Evolutionary conservation across 2,888 invertebrate genomes (phyloP).

Genomic region (Hirtodrosophila histrioides): DNA sequence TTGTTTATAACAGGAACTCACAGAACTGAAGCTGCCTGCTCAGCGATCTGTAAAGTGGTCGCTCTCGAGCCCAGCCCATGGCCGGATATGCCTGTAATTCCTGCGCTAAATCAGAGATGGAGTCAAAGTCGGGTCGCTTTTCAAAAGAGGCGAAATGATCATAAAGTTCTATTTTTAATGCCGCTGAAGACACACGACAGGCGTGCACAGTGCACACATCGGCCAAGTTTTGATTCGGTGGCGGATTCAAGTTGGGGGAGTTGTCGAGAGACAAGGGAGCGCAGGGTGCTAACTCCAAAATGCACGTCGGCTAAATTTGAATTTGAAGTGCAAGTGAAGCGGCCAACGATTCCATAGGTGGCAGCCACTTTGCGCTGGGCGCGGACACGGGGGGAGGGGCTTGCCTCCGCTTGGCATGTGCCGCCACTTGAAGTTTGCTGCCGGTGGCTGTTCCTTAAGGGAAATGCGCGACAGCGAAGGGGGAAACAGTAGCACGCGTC

Average conservation of each 20-base stretch:
- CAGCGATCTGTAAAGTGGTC: constrained; percentile 45
- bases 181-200: constrained; percentile 42
- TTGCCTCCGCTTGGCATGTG: constrained; percentile 54
- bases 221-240: constrained; percentile 30
- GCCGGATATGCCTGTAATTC: constrained; percentile 75
- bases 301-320: constrained; percentile 41
- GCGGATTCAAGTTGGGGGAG: constrained; percentile 52
- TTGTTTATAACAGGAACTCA: constrained; percentile 27
- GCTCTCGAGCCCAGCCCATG: constrained; percentile 21
- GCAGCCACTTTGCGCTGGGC: constrained; percentile 70
- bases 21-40: constrained; percentile 5
- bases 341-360: constrained; percentile 62
- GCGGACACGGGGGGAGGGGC: not conserved
- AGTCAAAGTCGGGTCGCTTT: constrained; percentile 46
- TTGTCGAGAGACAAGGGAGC: constrained; percentile 30
- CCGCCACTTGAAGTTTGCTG: constrained; percentile 52
- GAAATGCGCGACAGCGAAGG: not conserved
- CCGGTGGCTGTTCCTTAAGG: constrained; percentile 29
- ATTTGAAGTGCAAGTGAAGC: constrained; percentile 67
- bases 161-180: constrained; percentile 79
- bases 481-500: constrained; percentile 25
- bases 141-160: constrained; percentile 64
- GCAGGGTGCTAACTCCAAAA: constrained; percentile 48
- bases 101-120: constrained; percentile 27
- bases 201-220: constrained; percentile 6